A percentile compares a stretch with the other conserved stretches of the same genome.
phyloP scores from a whole-genome alignment of 1,140 invertebrate species.

The Sitophilus oryzae region DNA sequence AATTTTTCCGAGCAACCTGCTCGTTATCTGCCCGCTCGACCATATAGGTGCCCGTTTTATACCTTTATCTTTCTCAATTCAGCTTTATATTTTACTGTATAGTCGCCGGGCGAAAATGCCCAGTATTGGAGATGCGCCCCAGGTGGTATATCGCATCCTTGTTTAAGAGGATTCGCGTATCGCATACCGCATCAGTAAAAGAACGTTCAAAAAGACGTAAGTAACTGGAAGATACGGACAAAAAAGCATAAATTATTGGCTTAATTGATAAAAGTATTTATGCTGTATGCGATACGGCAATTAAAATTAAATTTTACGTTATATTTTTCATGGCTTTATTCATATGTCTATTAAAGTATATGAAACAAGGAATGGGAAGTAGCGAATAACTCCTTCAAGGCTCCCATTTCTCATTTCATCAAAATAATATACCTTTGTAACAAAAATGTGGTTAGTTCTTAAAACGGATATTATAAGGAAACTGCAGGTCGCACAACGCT shows the following conservation, averaged over 20 bases:
- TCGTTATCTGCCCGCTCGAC: background rate
- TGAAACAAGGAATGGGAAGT: too few relatives aligned
- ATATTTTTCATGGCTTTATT: too few relatives aligned
- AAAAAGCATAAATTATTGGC: background rate
- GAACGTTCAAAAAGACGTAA: background rate
- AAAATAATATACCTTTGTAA: too few relatives aligned
- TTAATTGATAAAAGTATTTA: background rate
- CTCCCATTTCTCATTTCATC: too few relatives aligned
- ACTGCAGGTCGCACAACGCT: too few relatives aligned
- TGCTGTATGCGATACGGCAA: too few relatives aligned
- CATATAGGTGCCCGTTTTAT: background rate
- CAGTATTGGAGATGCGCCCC: background rate
- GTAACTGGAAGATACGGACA: background rate
- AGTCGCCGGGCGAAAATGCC: background rate
- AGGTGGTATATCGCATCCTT: background rate
- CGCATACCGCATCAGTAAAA: background rate
- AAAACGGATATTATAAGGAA: too few relatives aligned
- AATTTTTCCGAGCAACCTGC: background rate
- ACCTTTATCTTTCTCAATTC: background rate
- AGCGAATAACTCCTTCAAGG: too few relatives aligned
- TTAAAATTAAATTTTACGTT: too few relatives aligned
- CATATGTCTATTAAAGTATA: too few relatives aligned
- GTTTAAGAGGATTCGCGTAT: background rate
- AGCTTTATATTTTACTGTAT: background rate
- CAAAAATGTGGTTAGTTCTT: too few relatives aligned